A percentile compares a stretch with the other conserved stretches of the same genome.
Evolutionary conservation across 1,140 invertebrate species (phyloP).

Genomic region (Danaus plexippus): DNA sequence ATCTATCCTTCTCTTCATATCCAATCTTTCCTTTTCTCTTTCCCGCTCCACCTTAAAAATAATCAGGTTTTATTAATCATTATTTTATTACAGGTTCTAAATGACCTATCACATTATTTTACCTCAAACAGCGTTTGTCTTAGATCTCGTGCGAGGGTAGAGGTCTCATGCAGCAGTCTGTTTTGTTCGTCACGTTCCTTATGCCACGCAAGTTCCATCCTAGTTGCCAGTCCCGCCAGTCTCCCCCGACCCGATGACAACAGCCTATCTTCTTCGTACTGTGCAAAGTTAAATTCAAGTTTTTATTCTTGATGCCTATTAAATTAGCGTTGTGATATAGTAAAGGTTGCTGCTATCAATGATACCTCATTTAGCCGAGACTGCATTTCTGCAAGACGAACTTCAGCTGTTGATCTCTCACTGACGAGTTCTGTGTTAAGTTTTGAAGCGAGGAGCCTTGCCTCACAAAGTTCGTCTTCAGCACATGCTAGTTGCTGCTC

Average conservation of each 20-base stretch:
- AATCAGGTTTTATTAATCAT: too few relatives aligned
- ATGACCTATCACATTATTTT: neutral
- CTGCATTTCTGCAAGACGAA: constrained; percentile 90
- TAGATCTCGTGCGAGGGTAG: constrained; percentile 90
- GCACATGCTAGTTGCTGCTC: constrained; percentile 86
- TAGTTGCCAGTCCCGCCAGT: constrained; percentile 87
- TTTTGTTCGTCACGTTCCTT: constrained; percentile 96
- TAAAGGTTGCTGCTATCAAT: too few relatives aligned
- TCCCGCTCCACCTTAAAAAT: constrained; percentile 83
- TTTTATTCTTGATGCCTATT: neutral
- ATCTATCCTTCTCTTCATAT: constrained; percentile 87
- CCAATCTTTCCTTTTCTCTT: constrained; percentile 89
- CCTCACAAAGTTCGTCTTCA: constrained; percentile 91
- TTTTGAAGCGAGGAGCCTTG: constrained; percentile 85
- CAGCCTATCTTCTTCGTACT: constrained; percentile 87
- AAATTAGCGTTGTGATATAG: too few relatives aligned
- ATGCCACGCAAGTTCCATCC: constrained; percentile 95
- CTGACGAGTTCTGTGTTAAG: constrained; percentile 91
- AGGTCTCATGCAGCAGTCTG: constrained; percentile 89
- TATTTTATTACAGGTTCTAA: too few relatives aligned
- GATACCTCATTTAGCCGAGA: constrained; percentile 91
- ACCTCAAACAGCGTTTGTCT: constrained; percentile 88
- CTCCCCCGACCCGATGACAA: constrained; percentile 85
- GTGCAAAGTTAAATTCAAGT: constrained; percentile 14
- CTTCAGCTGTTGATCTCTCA: constrained; percentile 89